Evolutionary conservation across 2,797 vertebrate species (phyloP).

Genomic region (Cyclura pinguis): DNA sequence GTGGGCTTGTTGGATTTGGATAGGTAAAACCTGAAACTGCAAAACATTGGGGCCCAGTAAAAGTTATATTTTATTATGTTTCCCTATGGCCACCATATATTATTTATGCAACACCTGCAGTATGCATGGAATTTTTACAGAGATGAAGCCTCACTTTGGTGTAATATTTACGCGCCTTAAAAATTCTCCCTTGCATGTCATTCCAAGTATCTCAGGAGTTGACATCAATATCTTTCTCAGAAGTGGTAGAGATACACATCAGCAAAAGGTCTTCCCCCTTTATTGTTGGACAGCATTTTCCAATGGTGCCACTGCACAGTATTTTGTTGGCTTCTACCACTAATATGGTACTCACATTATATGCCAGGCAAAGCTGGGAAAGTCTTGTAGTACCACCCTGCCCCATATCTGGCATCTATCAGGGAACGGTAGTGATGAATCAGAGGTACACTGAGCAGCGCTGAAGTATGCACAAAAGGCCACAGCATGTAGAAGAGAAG

Average conservation of each 20-base stretch:
- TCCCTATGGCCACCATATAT: not conserved
- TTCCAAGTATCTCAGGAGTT: not conserved
- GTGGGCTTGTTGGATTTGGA: constrained; percentile 32
- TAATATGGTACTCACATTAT: not conserved
- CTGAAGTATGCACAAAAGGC: not conserved
- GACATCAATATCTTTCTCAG: not conserved
- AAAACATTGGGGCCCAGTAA: not conserved
- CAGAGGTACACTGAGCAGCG: not conserved
- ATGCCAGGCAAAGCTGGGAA: not conserved
- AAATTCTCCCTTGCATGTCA: not conserved
- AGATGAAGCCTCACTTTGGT: not conserved
- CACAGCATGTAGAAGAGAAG: not conserved
- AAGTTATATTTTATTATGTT: not conserved
- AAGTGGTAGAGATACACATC: not conserved
- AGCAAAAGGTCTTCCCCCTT: not conserved
- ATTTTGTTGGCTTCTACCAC: not conserved
- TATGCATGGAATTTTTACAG: not conserved
- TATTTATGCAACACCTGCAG: not conserved
- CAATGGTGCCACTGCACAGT: too few relatives aligned
- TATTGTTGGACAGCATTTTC: not conserved
- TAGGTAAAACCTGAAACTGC: constrained; percentile 20
- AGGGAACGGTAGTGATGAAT: not conserved
- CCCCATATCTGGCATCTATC: not conserved
- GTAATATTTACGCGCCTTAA: constrained; percentile 5
- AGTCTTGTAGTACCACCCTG: not conserved